These are phyloP conservation scores for Phodopus roborovskii DNA, from an alignment of 2,113 vertebrate genomes.

Conservation along the genomic window DNA sequence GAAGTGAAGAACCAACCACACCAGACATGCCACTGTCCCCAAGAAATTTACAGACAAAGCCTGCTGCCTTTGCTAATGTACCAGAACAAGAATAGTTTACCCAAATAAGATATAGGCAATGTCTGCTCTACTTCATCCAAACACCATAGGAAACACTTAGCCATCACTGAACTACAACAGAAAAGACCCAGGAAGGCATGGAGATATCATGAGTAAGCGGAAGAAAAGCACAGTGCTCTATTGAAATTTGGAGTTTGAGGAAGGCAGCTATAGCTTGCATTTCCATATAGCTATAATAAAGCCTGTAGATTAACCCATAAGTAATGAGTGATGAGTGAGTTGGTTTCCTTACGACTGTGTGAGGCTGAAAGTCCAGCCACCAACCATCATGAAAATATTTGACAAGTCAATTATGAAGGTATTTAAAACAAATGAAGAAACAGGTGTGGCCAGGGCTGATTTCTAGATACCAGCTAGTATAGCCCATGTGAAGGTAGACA, in stretches of 20 bases:
- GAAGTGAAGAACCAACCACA: neutral
- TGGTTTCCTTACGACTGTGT: neutral
- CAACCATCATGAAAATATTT: too few relatives aligned
- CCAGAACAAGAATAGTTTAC: neutral
- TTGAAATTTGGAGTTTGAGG: accelerated
- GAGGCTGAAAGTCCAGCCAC: too few relatives aligned
- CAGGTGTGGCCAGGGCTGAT: neutral
- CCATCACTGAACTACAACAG: neutral
- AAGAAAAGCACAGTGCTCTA: neutral
- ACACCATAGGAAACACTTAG: neutral
- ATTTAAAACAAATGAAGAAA: neutral
- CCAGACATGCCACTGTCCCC: neutral
- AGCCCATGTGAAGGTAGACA: neutral
- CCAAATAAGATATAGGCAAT: neutral
- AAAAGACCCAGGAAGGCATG: accelerated
- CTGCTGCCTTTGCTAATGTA: neutral
- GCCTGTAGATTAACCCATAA: neutral
- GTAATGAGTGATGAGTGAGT: neutral
- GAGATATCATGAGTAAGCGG: accelerated
- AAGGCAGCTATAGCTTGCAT: neutral
- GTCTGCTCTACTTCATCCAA: neutral
- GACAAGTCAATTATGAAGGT: neutral
- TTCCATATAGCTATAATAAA: neutral
- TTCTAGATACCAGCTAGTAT: neutral
- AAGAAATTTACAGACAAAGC: neutral